These are phyloP conservation scores for Caerostris darwini DNA, from an alignment of 1,140 invertebrate genomes.

Conservation along the genomic window DNA sequence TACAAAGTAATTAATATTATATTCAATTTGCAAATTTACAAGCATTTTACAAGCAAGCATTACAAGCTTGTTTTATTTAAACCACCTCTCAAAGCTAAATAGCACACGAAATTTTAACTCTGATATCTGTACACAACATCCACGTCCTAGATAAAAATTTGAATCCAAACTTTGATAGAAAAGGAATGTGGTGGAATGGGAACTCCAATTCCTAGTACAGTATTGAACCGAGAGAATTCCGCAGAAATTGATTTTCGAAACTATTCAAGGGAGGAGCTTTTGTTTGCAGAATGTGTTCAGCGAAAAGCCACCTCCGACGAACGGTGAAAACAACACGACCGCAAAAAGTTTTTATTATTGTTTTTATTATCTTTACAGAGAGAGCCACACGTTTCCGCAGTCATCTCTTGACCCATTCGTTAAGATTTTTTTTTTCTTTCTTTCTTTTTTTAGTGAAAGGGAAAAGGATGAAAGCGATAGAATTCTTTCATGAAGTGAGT, in stretches of 20 bases:
- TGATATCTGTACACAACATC: too few species aligned
- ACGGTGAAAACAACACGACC: slow-evolving; percentile 4
- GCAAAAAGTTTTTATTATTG: neutral
- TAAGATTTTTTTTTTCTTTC: neutral
- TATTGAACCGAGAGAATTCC: neutral
- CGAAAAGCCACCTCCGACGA: neutral
- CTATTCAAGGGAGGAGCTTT: neutral
- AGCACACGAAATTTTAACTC: too few species aligned
- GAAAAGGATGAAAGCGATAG: neutral
- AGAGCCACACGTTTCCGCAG: neutral
- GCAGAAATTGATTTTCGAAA: neutral
- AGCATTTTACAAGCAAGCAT: too few species aligned
- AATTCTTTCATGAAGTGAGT: neutral
- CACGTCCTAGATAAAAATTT: too few species aligned
- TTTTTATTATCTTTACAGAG: neutral
- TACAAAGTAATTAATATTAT: too few species aligned
- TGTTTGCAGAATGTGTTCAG: neutral
- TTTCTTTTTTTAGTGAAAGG: neutral
- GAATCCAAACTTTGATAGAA: neutral
- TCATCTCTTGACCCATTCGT: neutral
- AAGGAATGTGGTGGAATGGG: neutral
- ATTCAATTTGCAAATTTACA: too few species aligned
- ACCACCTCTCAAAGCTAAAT: too few species aligned
- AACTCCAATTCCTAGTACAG: neutral
- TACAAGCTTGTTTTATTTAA: too few species aligned